These are phyloP conservation scores for Cylas formicarius DNA, from an alignment of 1,140 invertebrate species.

Conservation along the genomic window DNA sequence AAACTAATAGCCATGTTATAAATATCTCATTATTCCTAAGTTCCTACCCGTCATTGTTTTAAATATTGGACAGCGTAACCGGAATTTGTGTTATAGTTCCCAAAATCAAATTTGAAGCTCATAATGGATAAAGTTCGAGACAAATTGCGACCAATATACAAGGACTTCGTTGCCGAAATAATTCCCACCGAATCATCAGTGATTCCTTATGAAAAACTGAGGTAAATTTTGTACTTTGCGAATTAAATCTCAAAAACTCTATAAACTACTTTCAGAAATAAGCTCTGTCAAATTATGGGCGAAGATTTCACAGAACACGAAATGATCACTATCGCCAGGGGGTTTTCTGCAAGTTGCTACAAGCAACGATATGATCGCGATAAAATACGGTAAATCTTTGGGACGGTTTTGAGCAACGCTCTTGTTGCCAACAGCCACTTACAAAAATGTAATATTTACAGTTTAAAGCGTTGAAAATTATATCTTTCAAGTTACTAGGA, in stretches of 20 bases:
- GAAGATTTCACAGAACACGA: constrained; percentile 68
- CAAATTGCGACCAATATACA: constrained; percentile 56
- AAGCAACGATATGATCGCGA: constrained; percentile 30
- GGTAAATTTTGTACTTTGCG: constrained; percentile 19
- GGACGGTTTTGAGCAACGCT: background rate
- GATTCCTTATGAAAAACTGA: constrained; percentile 34
- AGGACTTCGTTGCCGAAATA: constrained; percentile 64
- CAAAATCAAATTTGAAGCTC: constrained; percentile 57
- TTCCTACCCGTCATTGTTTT: background rate
- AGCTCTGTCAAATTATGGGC: constrained; percentile 44
- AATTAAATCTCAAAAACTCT: background rate
- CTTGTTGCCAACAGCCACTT: background rate
- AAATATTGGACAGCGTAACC: background rate
- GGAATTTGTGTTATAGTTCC: constrained; percentile 52
- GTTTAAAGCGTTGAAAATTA: no score
- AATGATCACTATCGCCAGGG: constrained; percentile 63
- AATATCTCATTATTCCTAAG: constrained; percentile 3
- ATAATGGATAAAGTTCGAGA: constrained; percentile 66
- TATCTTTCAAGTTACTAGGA: no score
- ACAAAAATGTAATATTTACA: no score
- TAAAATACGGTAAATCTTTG: constrained; percentile 29
- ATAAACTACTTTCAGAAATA: constrained; percentile 19
- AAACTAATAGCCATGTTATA: no score
- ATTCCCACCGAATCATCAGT: constrained; percentile 46
- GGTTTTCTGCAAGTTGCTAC: constrained; percentile 48